Evolutionary conservation across 2,113 vertebrate genomes (phyloP), one percentile per base, ranked within the genome.

Genomic region (Laticauda laticaudata): DNA sequence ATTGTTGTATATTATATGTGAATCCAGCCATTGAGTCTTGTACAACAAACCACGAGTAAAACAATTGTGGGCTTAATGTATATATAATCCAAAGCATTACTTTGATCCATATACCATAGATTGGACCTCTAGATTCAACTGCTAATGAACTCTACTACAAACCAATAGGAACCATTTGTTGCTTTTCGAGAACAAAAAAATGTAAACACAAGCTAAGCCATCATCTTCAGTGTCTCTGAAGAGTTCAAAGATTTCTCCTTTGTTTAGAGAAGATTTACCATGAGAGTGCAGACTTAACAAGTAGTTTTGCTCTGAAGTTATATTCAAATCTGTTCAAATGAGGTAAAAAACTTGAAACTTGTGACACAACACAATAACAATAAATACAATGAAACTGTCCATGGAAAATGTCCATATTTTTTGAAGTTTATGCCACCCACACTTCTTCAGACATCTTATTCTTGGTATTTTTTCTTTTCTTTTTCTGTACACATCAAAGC

Each of bases 401-500:
- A 56, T n/a, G 10, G n/a, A 94, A 94, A 0, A 0, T 94, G 89
- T 94, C 54, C 92, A 61, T 87, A 75, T 87, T 93, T 90, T 89
- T 55, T 90, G 51, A 94, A 95, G 92, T 29, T 92, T 95, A 45
- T 69, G 21, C 90, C 89, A 94, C 86, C 69, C 91, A 57, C 92
- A 92, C 86, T 88, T 93, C 92, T 92, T 92, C 75, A 94, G 56
- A 57, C 29, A 29, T 94, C 88, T 94, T 86, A 89, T 56, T 92
- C 87, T 94, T 91, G 56, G 48, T 94, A 34, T 48, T 57, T 39
- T 86, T 43, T 10, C 43, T 64, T 69, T 61, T 24, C n/a, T 89
- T 92, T 94, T 93, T 26, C 39, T 91, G 95, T 93, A 87, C 86
- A 48, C 90, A 90, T 92, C 57, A 94, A 96, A 94, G 90, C 61